Evolutionary conservation across 1,140 invertebrate species (phyloP).

Genomic region (Drosophila yakuba): DNA sequence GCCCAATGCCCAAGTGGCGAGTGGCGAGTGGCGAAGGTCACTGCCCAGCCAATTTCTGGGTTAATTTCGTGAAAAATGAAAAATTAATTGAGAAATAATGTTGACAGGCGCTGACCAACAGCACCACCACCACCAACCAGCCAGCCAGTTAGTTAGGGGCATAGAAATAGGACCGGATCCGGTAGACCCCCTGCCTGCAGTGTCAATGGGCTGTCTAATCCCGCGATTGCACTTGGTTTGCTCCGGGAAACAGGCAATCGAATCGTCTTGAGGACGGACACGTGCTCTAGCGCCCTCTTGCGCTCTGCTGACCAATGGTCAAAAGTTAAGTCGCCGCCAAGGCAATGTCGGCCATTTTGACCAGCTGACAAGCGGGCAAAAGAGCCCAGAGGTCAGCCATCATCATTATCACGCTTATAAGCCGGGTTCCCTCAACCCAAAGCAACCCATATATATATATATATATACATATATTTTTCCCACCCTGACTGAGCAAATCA

Average conservation of each 20-base stretch:
- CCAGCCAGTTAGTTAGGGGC: neutral
- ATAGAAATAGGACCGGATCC: conserved; percentile 6
- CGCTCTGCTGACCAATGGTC: conserved; percentile 65
- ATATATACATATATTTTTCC: neutral
- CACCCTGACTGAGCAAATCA: conserved; percentile 63
- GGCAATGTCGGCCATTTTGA: conserved; percentile 68
- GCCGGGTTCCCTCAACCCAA: conserved; percentile 1
- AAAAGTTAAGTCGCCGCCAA: conserved; percentile 73
- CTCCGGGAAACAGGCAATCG: conserved; percentile 3
- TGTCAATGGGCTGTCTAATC: conserved; percentile 80
- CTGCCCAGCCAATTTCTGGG: conserved; percentile 76
- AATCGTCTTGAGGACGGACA: conserved; percentile 51
- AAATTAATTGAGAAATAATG: conserved; percentile 84
- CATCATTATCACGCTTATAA: conserved; percentile 84
- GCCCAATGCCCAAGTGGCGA: conserved; percentile 1
- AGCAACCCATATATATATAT: neutral
- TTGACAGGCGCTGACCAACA: conserved; percentile 78
- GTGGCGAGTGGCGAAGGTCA: conserved; percentile 75
- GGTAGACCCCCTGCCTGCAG: conserved; percentile 70
- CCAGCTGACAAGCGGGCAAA: conserved; percentile 12
- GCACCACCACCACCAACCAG: neutral
- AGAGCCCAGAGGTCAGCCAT: conserved; percentile 75
- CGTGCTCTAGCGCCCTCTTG: conserved; percentile 46
- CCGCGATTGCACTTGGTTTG: conserved; percentile 27
- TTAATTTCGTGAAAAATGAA: conserved; percentile 83